Base-by-base conservation (phyloP, 23 tunicate genomes). In the Ascidia mentula region DNA sequence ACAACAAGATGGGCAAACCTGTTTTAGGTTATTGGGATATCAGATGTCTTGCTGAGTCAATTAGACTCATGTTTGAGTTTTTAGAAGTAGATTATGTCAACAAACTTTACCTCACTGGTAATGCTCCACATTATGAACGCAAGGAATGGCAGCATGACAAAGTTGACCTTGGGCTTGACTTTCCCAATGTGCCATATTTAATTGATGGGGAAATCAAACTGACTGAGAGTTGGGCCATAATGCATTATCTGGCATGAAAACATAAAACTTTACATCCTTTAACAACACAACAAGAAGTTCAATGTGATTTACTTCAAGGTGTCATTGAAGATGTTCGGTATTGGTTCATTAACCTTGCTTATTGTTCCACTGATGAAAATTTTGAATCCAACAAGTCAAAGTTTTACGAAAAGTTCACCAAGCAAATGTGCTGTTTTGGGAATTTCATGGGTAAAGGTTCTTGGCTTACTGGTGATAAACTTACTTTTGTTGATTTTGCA, bases 181-280 rank as follows among this genome's bases (percentile, higher is more conserved):
- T 92, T 79, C 97, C 97, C 0, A 92, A 92, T 74, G 31, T 92
- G 26, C 97, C 97, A 6, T 92, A 92, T 69, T 72, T 76, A 33
- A 87, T 92, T 74, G 92, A 87, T 76, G 97, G 86, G 6, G 90
- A 83, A 22, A 36, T 87, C 7, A 92, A 87, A 69, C 28, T 92
- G 32, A 73, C 89, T 46, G 97, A 92, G 73, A 92, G 97, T 40
- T 87, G 91, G 91, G 97, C 97, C 30, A 92, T 87, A 34, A 75
- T 81, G 75, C 76, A 74, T 40, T 76, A 91, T 69, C 72, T 91
- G 72, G 97, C 87, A 26, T 82, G 90, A 59, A 82, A 86, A 36
- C 37, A 37, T 8, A 32, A 26, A 6, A 18, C 45, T 37, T 79
- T 90, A 18, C 40, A 77, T 45, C 78, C 84, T 37, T 33, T 40